These are phyloP conservation scores for Sylvilagus floridanus DNA, from an alignment of 2,797 vertebrate species.

Conservation along the genomic window DNA sequence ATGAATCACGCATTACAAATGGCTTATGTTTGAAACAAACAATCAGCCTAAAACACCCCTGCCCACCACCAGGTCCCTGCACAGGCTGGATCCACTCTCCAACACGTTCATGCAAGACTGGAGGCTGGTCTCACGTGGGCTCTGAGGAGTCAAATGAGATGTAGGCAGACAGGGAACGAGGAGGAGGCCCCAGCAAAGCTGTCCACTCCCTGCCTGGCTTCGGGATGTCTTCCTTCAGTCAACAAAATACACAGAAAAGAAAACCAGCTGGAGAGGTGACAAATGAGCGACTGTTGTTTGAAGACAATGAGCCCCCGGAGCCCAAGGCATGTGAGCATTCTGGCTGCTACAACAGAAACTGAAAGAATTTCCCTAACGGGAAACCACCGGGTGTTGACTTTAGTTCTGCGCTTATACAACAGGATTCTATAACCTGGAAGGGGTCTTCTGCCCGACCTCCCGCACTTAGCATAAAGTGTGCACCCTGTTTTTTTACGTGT, in stretches of 20 bases:
- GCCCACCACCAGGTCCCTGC: background rate
- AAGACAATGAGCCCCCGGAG: background rate
- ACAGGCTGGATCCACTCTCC: background rate
- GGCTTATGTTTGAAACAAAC: slow-evolving; percentile 57
- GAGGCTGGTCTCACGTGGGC: background rate
- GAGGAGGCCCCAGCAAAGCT: background rate
- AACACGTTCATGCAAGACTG: background rate
- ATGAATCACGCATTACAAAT: slow-evolving; percentile 57
- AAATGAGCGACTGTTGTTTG: background rate
- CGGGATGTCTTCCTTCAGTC: background rate
- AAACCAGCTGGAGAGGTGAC: background rate
- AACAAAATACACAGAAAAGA: background rate
- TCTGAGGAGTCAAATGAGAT: background rate
- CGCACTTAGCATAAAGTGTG: background rate
- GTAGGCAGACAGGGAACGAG: background rate
- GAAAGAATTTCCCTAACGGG: background rate
- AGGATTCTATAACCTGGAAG: background rate
- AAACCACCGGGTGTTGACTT: background rate
- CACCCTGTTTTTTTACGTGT: background rate
- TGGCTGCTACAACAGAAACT: slow-evolving; percentile 3
- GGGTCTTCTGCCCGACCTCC: background rate
- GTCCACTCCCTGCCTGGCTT: background rate
- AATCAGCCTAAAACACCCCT: slow-evolving; percentile 9
- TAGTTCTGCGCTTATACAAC: background rate
- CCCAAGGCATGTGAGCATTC: background rate